These are phyloP conservation scores for Gymnoscopelus braueri DNA, from an alignment of 2,797 vertebrate genomes.

Conservation along the genomic window DNA sequence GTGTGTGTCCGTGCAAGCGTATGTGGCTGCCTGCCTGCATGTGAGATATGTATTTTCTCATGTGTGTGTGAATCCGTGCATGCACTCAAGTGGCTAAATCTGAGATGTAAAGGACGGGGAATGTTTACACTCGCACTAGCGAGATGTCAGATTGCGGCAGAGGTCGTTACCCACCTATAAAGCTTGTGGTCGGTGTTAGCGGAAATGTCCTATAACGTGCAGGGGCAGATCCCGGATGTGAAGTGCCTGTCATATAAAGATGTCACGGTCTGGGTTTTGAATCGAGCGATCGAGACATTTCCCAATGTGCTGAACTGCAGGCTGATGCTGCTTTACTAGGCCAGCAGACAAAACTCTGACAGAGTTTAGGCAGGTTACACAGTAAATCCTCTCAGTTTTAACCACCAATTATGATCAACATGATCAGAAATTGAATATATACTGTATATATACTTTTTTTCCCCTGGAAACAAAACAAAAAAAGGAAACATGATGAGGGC, in stretches of 20 bases:
- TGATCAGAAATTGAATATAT: no score
- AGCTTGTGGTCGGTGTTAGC: slow-evolving; percentile 15
- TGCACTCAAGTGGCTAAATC: slow-evolving; percentile 29
- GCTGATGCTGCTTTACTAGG: slow-evolving; percentile 32
- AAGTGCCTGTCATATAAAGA: slow-evolving; percentile 13
- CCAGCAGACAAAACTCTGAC: slow-evolving; percentile 34
- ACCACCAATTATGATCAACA: no score
- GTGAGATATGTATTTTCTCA: slow-evolving; percentile 13
- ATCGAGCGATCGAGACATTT: slow-evolving; percentile 13
- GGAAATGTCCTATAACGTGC: slow-evolving; percentile 24
- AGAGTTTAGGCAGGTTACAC: background rate
- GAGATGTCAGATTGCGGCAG: slow-evolving; percentile 15
- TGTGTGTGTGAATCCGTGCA: slow-evolving; percentile 17
- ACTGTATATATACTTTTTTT: no score
- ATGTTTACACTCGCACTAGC: slow-evolving; percentile 2
- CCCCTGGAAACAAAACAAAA: no score
- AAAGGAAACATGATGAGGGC: no score
- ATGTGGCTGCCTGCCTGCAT: background rate
- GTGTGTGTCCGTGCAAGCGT: background rate
- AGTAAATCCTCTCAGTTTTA: no score
- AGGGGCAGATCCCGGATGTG: background rate
- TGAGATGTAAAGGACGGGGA: slow-evolving; percentile 1
- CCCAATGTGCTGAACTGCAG: slow-evolving; percentile 11
- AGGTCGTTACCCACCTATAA: slow-evolving; percentile 25
- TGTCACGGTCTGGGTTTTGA: slow-evolving; percentile 5